A percentile compares a stretch with the other conserved stretches of the same genome.
These are phyloP conservation scores for Heterohyrax brucei DNA, from an alignment of 2,797 vertebrate species.

Conservation along the genomic window DNA sequence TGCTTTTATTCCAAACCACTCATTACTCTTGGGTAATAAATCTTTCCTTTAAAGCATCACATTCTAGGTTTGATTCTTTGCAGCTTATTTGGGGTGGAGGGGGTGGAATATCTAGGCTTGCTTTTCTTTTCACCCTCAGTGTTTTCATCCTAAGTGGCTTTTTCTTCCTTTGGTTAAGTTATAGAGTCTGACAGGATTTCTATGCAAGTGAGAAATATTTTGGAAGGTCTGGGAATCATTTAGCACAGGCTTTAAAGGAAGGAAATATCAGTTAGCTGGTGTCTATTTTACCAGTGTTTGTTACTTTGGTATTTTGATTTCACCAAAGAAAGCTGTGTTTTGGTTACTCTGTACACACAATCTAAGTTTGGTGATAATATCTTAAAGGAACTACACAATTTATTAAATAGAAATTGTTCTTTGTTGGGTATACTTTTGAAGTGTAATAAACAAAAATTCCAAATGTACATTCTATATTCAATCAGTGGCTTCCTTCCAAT, in stretches of 20 bases:
- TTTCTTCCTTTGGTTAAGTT: slow-evolving; percentile 40
- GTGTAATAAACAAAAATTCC: background rate
- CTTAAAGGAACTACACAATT: background rate
- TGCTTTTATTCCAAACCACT: slow-evolving; percentile 53
- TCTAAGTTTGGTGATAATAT: background rate
- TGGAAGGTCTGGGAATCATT: slow-evolving; percentile 6
- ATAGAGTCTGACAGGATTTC: slow-evolving; percentile 49
- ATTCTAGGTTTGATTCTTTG: slow-evolving; percentile 37
- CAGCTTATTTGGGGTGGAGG: background rate
- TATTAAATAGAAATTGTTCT: slow-evolving; percentile 33
- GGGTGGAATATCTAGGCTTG: background rate
- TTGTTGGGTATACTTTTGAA: background rate
- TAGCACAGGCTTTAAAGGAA: background rate
- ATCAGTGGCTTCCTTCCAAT: background rate
- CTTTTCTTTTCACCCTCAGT: slow-evolving; percentile 12
- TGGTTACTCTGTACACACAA: background rate
- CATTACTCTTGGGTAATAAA: slow-evolving; percentile 17
- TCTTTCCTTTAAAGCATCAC: slow-evolving; percentile 39
- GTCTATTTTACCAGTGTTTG: background rate
- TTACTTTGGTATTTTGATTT: slow-evolving; percentile 69
- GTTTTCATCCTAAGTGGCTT: slow-evolving; percentile 35
- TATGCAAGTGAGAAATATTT: background rate
- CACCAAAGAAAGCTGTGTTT: slow-evolving; percentile 8
- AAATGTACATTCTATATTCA: background rate
- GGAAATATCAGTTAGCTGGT: background rate